These are phyloP conservation scores for Loxodonta africana DNA, from an alignment of 2,113 vertebrate genomes.

Conservation along the genomic window DNA sequence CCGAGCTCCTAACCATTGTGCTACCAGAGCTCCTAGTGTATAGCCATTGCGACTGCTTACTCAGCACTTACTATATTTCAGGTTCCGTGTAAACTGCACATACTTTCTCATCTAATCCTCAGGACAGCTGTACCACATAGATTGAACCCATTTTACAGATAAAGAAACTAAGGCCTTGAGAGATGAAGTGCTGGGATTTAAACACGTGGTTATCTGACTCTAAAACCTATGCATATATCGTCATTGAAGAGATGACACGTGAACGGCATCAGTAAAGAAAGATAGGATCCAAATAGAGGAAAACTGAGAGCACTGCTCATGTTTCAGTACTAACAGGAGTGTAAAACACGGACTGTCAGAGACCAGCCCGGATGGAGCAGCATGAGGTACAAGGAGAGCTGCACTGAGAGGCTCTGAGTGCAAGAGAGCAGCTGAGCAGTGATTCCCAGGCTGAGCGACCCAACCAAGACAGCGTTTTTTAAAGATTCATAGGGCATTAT, in stretches of 20 bases:
- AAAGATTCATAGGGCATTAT: not conserved
- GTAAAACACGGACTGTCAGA: not conserved
- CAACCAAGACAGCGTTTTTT: not conserved
- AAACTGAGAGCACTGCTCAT: too few relatives aligned
- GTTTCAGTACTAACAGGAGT: not conserved
- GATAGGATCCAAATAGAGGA: not conserved
- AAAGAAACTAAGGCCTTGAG: too few relatives aligned
- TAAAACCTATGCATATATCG: not conserved
- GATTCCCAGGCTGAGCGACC: not conserved
- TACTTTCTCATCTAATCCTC: too few relatives aligned
- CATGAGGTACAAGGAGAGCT: not conserved
- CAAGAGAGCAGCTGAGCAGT: not conserved
- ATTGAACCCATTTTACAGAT: not conserved
- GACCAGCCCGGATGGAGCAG: not conserved
- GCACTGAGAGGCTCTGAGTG: not conserved
- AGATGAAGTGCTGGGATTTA: not conserved
- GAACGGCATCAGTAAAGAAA: too few relatives aligned
- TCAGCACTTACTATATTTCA: not conserved
- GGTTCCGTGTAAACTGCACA: not conserved
- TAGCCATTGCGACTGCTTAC: too few relatives aligned
- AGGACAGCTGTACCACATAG: rapidly evolving
- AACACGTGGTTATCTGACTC: not conserved
- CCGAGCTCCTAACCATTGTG: too few relatives aligned
- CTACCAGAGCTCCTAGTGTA: too few relatives aligned
- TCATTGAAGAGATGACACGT: not conserved